Evolutionary conservation across 2,113 vertebrate genomes (phyloP), one percentile per base, ranked within the genome.

Genomic region (Tinamus guttatus): DNA sequence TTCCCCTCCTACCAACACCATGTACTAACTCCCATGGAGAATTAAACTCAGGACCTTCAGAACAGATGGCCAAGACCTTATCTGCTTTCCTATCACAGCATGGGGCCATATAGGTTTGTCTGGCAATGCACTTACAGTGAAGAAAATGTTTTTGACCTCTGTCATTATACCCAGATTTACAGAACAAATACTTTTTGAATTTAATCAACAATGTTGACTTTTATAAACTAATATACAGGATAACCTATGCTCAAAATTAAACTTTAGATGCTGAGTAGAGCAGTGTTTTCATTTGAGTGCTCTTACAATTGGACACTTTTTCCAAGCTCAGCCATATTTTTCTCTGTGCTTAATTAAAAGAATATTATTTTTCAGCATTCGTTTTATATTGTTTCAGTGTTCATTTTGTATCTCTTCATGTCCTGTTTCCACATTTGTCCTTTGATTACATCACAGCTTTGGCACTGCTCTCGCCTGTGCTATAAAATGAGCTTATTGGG

Each of bases 21-120:
- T 90, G 62, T 54, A 83, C 67, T 79, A 43, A 85, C 93, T 97
- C 96, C 96, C 82, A 83, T 13, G 91, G 97, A 97, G 96, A 96
- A 96, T 96, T 97, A 97, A 98, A 97, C 94, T 96, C 92, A 56
- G 90, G 83, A 93, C 95, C 94, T 96, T 71, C 65, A 78, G 93
- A 96, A 95, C 97, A 98, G 97, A 98, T 97, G 97, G 97, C 84
- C 38, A 92, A 93, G 92, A 87, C 65, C 90, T 97, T 96, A 93
- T 94, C 96, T 94, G 80, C 76, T 95, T 93, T 92, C 78, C 83
- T 64, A 82, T 90, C 96, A 89, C 94, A 97, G 97, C 80, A 77
- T 74, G 95, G 47, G 73, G 69, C 59, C 41, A 67, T 83, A 68
- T 91, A 90, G 79, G 77, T 95, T 91, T 92, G 80, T 92, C 94